Conservation (phyloP, 2,888 invertebrate genomes). For the Anarsia innoxiella region DNA sequence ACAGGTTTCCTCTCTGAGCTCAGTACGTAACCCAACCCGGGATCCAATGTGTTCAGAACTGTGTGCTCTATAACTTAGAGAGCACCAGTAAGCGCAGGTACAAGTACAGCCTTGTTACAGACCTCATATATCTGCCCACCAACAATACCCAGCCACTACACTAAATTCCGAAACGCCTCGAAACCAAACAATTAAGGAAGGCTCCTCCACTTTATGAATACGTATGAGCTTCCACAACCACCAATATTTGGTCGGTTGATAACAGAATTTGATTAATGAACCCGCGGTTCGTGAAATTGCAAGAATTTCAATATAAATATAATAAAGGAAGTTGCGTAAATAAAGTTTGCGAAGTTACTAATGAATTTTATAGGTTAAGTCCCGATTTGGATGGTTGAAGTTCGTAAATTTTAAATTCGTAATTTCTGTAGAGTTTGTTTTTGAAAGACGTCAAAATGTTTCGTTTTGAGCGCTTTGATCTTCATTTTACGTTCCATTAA, state of each 20-base stretch:
- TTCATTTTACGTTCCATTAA: background rate
- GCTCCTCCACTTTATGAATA: conserved; percentile 18
- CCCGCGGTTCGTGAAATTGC: background rate
- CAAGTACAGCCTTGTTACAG: conserved; percentile 13
- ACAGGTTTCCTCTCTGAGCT: too few relatives aligned
- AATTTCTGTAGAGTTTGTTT: conserved; percentile 4
- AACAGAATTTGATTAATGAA: conserved; percentile 10
- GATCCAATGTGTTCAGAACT: too few relatives aligned
- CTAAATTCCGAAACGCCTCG: conserved; percentile 20
- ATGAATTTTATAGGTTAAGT: conserved; percentile 10
- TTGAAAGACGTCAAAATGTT: conserved; percentile 1
- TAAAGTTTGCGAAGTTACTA: conserved; percentile 5
- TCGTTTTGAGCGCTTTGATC: conserved; percentile 2
- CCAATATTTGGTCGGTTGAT: conserved; percentile 12
- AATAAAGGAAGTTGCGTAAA: conserved; percentile 3
- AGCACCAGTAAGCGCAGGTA: conserved; percentile 10
- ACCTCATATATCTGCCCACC: conserved; percentile 25
- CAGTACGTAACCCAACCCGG: background rate
- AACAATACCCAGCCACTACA: conserved; percentile 23
- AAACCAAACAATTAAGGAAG: conserved; percentile 22
- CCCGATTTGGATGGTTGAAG: conserved; percentile 3
- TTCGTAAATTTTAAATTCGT: conserved; percentile 8
- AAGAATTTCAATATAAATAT: conserved; percentile 6
- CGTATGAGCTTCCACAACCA: conserved; percentile 16
- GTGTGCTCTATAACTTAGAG: conserved; percentile 7